These are phyloP conservation scores for Drosophila sp. DNA, from an alignment of 1,140 invertebrate genomes.

Conservation along the genomic window DNA sequence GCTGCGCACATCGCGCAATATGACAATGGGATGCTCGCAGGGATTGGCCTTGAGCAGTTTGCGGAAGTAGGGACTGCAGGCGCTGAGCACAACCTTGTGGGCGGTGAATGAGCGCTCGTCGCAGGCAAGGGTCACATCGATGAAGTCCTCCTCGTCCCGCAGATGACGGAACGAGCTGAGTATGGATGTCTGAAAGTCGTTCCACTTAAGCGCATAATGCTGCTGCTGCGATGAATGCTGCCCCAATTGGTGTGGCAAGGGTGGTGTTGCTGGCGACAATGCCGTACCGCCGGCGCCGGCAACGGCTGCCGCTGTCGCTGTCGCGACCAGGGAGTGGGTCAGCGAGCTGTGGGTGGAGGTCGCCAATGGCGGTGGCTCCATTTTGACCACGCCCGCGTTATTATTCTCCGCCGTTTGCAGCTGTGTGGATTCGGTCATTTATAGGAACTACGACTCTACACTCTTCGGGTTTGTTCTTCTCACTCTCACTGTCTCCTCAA, in stretches of 20 bases:
- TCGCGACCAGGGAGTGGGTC: conserved; percentile 36
- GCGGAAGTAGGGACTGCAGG: conserved; percentile 96
- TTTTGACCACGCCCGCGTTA: conserved; percentile 83
- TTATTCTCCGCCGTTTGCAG: conserved; percentile 84
- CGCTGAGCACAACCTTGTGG: conserved; percentile 95
- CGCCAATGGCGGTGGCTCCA: conserved; percentile 82
- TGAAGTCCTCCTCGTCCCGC: conserved; percentile 93
- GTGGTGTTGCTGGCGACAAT: conserved; percentile 66
- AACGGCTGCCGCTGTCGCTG: conserved; percentile 70
- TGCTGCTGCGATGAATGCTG: conserved; percentile 87
- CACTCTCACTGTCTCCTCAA: not conserved
- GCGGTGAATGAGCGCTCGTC: conserved; percentile 94
- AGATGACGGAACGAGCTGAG: conserved; percentile 94
- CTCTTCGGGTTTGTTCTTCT: conserved; percentile 4
- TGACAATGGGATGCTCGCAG: conserved; percentile 97
- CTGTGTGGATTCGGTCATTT: conserved; percentile 84
- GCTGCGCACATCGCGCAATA: conserved; percentile 93
- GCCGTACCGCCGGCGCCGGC: conserved; percentile 60
- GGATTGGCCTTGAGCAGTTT: conserved; percentile 95
- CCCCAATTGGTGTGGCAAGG: conserved; percentile 41
- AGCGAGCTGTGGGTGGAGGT: conserved; percentile 57
- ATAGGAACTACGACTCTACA: conserved; percentile 46
- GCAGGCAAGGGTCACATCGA: conserved; percentile 96
- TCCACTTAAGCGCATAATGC: conserved; percentile 96
- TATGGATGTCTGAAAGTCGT: conserved; percentile 96